Evolutionary conservation across 2,888 invertebrate species (phyloP).

Genomic region (Synergus itoensis): DNA sequence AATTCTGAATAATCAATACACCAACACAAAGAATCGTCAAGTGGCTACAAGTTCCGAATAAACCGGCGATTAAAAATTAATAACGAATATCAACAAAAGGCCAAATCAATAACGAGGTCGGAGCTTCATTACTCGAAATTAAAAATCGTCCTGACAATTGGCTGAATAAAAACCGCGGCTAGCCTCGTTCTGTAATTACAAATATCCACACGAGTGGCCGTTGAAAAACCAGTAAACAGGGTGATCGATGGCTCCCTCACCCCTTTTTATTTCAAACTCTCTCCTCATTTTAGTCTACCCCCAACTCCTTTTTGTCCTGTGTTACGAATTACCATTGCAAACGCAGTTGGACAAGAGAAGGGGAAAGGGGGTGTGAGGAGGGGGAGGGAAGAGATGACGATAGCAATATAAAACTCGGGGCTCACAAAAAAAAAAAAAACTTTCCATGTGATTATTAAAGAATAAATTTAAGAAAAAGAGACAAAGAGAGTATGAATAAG

Average conservation of each 20-base stretch:
- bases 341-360: slow-evolving; percentile 61
- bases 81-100: slow-evolving; percentile 74
- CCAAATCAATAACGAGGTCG: slow-evolving; percentile 57
- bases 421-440: slow-evolving; percentile 23
- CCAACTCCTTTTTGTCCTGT: slow-evolving; percentile 39
- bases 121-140: slow-evolving; percentile 73
- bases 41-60: slow-evolving; percentile 9
- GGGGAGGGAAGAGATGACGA: slow-evolving; percentile 57
- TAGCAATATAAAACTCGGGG: slow-evolving; percentile 29
- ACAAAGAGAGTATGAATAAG: slow-evolving; percentile 37
- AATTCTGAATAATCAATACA: slow-evolving; percentile 10
- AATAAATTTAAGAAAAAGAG: slow-evolving; percentile 36
- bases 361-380: slow-evolving; percentile 59
- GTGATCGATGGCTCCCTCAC: slow-evolving; percentile 64
- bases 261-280: slow-evolving; percentile 6
- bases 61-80: slow-evolving; percentile 73
- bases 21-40: slow-evolving; percentile 8
- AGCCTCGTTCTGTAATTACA: slow-evolving; percentile 71
- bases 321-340: slow-evolving; percentile 67
- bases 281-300: slow-evolving; percentile 41
- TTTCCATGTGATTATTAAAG: slow-evolving; percentile 35
- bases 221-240: slow-evolving; percentile 70
- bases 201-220: slow-evolving; percentile 71
- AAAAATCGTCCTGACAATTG: slow-evolving; percentile 69
- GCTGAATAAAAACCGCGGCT: slow-evolving; percentile 66